A percentile compares a stretch with the other conserved stretches of the same genome.
Evolutionary conservation across 1,140 invertebrate species (phyloP).

Genomic region (Atta colombica): DNA sequence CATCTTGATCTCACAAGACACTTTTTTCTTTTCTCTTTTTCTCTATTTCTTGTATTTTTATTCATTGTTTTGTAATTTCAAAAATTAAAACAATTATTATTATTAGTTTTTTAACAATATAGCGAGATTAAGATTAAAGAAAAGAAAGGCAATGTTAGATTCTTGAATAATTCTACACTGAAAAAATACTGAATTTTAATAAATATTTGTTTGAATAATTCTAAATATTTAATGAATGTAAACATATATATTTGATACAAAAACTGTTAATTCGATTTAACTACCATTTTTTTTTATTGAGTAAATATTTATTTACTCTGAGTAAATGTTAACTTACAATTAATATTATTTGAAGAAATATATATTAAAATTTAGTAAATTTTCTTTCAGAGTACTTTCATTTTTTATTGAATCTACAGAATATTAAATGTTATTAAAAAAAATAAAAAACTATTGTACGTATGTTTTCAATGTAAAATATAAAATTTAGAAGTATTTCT

Average conservation of each 20-base stretch:
- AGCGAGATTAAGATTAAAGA: not conserved
- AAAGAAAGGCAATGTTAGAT: not conserved
- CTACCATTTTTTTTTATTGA: too few species aligned
- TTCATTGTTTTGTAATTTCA: slow-evolving; percentile 28
- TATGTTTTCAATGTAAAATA: not conserved
- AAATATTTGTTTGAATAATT: too few species aligned
- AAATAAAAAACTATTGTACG: not conserved
- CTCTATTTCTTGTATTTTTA: not conserved
- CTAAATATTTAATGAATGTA: too few species aligned
- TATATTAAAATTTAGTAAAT: too few species aligned
- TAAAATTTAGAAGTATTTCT: not conserved
- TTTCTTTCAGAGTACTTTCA: not conserved
- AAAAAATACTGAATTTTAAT: too few species aligned
- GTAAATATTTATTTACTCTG: too few species aligned
- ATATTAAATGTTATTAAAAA: not conserved
- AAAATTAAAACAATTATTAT: not conserved
- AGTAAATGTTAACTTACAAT: too few species aligned
- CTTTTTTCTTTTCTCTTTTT: not conserved
- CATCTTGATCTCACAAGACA: not conserved
- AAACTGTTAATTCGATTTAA: too few species aligned
- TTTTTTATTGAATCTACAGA: not conserved
- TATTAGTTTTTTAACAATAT: not conserved
- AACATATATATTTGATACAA: too few species aligned
- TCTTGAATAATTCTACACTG: too few species aligned
- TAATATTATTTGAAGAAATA: too few species aligned